These are phyloP conservation scores for Metellina segmentata DNA, from an alignment of 2,888 invertebrate genomes.

Conservation along the genomic window DNA sequence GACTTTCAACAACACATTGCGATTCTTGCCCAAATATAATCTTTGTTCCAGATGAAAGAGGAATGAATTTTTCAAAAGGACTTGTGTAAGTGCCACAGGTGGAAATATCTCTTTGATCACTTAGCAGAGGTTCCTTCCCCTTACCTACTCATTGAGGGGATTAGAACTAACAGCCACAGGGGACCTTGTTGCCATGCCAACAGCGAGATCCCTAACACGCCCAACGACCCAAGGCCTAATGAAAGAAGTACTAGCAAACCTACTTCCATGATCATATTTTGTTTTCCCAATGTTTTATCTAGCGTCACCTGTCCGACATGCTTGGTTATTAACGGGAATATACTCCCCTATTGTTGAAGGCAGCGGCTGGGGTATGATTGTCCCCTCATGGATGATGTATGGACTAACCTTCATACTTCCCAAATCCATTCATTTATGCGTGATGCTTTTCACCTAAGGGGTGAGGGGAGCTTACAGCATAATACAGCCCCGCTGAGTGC, in stretches of 20 bases:
- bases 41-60: constrained; percentile 26
- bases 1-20: not conserved
- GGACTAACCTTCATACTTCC: constrained; percentile 13
- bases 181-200: constrained; percentile 56
- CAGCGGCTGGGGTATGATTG: constrained; percentile 7
- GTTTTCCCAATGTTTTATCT: constrained; percentile 48
- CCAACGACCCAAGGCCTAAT: constrained; percentile 56
- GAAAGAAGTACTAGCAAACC: constrained; percentile 54
- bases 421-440: constrained; percentile 33
- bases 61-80: constrained; percentile 52
- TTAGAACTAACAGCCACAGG: constrained; percentile 40
- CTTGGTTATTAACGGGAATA: constrained; percentile 31
- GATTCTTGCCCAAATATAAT: not conserved
- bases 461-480: constrained; percentile 20
- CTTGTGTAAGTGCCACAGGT: constrained; percentile 58
- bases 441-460: constrained; percentile 2
- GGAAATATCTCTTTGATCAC: constrained; percentile 45
- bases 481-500: not conserved
- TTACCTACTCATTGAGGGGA: constrained; percentile 53
- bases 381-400: constrained; percentile 20
- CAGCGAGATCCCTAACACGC: constrained; percentile 60
- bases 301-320: constrained; percentile 39
- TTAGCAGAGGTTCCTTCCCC: constrained; percentile 31
- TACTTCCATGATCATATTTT: constrained; percentile 56
- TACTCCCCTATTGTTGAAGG: constrained; percentile 38